Base-by-base conservation (phyloP, 1,140 invertebrate genomes). In the Medauroidea extradentata region DNA sequence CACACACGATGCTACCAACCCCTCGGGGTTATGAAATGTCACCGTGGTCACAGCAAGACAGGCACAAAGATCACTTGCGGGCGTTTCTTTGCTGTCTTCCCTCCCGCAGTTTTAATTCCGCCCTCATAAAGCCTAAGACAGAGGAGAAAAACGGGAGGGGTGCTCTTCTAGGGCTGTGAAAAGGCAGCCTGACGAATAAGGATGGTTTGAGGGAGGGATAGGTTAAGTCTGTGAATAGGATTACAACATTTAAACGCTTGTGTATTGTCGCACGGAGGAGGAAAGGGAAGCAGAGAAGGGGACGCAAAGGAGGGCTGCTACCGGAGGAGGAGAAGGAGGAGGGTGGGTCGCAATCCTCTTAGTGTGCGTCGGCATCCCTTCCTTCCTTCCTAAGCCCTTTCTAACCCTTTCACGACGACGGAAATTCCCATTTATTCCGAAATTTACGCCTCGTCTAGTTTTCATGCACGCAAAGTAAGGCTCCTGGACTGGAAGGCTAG, bases 201-300 rank as follows among this genome's bases (percentile, higher is more conserved):
- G 11, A 34, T 4, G 29, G n/a, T n/a, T n/a, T n/a, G 16, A 34
- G 51, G 23, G 23, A n/a, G 29, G 39, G 23, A 0, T 34, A 41
- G 41, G 38, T 23, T 25, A 38, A 25, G 49, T 52, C 49, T 25
- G n/a, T 29, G 49, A 46, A 52, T 52, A 54, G 52, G 53, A 54
- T 54, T 54, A 54, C 53, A 54, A 41, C 53, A 41, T 54, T 54
- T 54, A 54, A 54, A 54, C 53, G 53, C 53, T 54, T 54, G 53
- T 54, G 53, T 54, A 54, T 54, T 54, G 53, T 54, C 49, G 16
- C 49, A 52, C 18, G 25, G 25, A 52, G n/a, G 49, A 27, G 11
- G 29, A 34, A 11, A 7, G 29, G 11, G 29, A 34, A 34, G 29
- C 5, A 11, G 29, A 34, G 29, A 11, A 11, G 29, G 29, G 4